Evolutionary conservation across 2,888 invertebrate genomes (phyloP).

Genomic region (Bruchidius siliquastri): DNA sequence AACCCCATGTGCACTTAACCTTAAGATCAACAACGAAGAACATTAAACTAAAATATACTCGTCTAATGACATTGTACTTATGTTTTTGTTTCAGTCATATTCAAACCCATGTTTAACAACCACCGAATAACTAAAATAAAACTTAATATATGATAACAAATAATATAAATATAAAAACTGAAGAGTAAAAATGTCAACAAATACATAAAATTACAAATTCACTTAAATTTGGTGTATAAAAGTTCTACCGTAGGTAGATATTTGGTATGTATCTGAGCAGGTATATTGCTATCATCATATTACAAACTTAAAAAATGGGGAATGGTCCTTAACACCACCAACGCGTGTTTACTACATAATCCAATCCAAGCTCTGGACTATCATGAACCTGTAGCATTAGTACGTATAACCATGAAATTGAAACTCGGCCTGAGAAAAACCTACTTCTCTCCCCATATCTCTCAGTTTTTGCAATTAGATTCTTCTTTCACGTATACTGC

Average conservation of each 20-base stretch:
- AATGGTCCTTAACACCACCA: too few species aligned
- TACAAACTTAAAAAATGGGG: too few species aligned
- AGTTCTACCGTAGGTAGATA: neutral
- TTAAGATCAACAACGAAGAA: neutral
- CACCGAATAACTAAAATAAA: neutral
- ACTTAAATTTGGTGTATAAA: neutral
- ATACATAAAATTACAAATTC: neutral
- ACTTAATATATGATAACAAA: neutral
- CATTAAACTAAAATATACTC: neutral
- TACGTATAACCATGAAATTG: too few species aligned
- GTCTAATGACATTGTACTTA: neutral
- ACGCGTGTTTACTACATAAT: too few species aligned
- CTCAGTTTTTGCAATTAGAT: too few species aligned
- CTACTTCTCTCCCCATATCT: too few species aligned
- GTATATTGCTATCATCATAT: neutral
- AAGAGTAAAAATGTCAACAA: neutral
- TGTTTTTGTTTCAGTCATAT: neutral
- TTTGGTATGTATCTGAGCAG: neutral
- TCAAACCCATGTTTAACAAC: neutral
- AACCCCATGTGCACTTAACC: neutral
- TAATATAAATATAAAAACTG: neutral
- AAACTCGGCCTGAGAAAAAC: too few species aligned
- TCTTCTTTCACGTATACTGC: too few species aligned
- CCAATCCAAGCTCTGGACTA: too few species aligned
- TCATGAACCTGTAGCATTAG: too few species aligned